A percentile compares a stretch with the other conserved stretches of the same genome.
phyloP scores from a whole-genome alignment of 2,113 vertebrate species.

The Oreocharis arfaki region DNA sequence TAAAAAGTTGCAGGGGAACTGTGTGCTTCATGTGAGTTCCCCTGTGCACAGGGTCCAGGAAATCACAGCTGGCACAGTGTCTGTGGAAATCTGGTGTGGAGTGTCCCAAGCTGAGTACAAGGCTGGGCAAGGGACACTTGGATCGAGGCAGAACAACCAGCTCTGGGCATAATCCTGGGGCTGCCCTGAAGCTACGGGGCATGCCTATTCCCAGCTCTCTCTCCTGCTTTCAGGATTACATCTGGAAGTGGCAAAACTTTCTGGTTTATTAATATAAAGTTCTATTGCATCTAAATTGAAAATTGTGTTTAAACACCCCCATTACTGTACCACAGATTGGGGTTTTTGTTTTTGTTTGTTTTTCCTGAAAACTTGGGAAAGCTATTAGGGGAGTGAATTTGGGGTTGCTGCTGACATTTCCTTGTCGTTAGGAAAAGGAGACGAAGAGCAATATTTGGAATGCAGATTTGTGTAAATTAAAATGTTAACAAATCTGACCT shows the following conservation, averaged over 20 bases:
- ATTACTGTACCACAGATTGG: background rate
- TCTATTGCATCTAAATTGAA: background rate
- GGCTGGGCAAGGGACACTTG: background rate
- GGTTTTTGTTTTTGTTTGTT: slow-evolving; percentile 43
- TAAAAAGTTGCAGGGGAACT: background rate
- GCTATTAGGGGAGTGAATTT: slow-evolving; percentile 32
- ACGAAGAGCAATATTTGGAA: slow-evolving; percentile 19
- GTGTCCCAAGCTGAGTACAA: background rate
- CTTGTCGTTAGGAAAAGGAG: slow-evolving; percentile 8
- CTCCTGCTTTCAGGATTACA: background rate
- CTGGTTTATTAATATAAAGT: background rate
- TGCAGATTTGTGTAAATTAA: slow-evolving; percentile 60
- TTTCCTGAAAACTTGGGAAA: slow-evolving; percentile 22
- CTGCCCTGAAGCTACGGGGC: background rate
- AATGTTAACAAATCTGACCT: slow-evolving; percentile 65
- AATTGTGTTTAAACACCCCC: background rate
- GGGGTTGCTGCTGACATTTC: slow-evolving; percentile 48
- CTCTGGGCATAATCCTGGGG: background rate
- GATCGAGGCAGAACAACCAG: background rate
- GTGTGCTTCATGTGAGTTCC: background rate
- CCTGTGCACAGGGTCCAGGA: background rate
- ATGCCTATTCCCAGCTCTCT: background rate
- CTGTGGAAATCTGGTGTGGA: background rate
- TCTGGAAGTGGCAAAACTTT: slow-evolving; percentile 15
- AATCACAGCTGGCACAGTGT: background rate